phyloP scores from a whole-genome alignment of 2,113 vertebrate genomes.

The Otus sunia region DNA sequence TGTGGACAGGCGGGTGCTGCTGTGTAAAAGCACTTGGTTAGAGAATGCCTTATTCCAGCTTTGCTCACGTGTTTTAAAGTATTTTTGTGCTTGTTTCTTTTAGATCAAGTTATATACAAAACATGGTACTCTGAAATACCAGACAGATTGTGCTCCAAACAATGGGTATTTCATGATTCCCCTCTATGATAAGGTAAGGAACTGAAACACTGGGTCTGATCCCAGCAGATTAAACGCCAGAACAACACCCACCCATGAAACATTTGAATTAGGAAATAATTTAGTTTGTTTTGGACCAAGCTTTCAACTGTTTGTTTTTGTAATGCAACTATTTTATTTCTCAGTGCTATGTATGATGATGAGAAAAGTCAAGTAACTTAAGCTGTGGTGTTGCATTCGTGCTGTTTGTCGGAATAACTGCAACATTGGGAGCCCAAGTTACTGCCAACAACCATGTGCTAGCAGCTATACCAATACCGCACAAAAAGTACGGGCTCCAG shows the following conservation, averaged over 20 bases:
- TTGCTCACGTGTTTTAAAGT: background rate
- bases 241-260: accelerated
- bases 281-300: background rate
- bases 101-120: slow-evolving; percentile 97
- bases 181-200: slow-evolving; percentile 95
- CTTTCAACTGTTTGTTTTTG: background rate
- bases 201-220: accelerated
- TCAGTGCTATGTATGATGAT: background rate
- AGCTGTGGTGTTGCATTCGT: background rate
- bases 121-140: slow-evolving; percentile 97
- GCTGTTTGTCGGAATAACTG: background rate
- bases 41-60: background rate
- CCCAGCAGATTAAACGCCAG: accelerated
- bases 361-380: background rate
- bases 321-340: background rate
- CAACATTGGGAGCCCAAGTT: background rate
- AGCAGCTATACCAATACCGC: background rate
- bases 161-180: slow-evolving; percentile 99
- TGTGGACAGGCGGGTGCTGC: background rate
- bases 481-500: background rate
- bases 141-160: slow-evolving; percentile 96
- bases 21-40: background rate
- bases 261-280: accelerated
- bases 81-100: background rate
- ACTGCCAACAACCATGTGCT: background rate